Evolutionary conservation across 1,140 invertebrate species (phyloP), one percentile per base, ranked within the genome.

Genomic region (Hycleus cichorii): DNA sequence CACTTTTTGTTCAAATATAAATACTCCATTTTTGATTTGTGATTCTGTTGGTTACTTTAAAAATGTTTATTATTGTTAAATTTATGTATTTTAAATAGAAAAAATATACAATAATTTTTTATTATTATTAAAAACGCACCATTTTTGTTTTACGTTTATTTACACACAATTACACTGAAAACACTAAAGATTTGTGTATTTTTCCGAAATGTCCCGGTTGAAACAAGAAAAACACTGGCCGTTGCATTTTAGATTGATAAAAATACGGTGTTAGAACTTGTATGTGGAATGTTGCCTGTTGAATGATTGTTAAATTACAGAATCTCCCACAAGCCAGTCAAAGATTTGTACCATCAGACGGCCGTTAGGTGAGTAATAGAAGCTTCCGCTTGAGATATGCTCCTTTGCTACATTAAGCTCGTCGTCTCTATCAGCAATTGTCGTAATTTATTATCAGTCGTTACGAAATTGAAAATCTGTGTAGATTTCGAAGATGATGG

Each of bases 401-500:
- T 3, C 32, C 32, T n/a, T 42, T 42, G 40, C 11, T n/a, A 10
- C 39, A 39, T 42, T 42, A 42, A 42, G 32, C 32, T 32, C 32
- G 32, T 3, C 32, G 1, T 32, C 18, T 18, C 18, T 18, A 18
- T 2, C 18, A 1, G 18, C 18, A 18, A 18, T 18, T 18, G 1
- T 18, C 18, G 18, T 1, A 18, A 18, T 18, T 18, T 18, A 1
- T 18, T 18, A 18, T 18, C 2, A 18, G 1, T 18, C 18, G 18
- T 18, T 18, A 18, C 18, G 18, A 18, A 18, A 18, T 18, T 18
- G 2, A 9, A 42, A 42, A n/a, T 7, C 7, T 59, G 8, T 62
- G 18, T 55, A 74, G 72, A 74, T 69, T 74, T 74, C 62, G 72
- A 74, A 65, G 71, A 73, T 47, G 80, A 78, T 59, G 78, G 77